These are phyloP conservation scores for Camponotus vicinus DNA, from an alignment of 1,140 invertebrate species.

Conservation along the genomic window DNA sequence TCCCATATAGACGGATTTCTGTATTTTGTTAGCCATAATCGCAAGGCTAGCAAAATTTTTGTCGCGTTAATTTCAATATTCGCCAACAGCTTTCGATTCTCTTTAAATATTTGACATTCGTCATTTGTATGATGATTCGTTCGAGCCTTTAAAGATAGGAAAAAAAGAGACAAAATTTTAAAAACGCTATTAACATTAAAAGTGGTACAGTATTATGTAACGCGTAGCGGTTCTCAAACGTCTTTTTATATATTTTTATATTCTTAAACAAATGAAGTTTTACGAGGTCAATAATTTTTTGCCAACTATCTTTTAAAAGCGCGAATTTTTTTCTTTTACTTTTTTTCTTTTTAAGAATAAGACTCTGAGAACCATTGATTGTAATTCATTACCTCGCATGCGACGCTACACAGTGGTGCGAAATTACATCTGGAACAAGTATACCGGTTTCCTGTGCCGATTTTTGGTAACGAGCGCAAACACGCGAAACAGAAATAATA, in stretches of 20 bases:
- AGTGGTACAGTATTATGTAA: not conserved
- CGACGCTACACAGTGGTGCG: conserved; percentile 86
- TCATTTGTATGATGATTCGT: conserved; percentile 80
- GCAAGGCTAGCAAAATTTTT: conserved; percentile 85
- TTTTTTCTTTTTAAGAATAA: not conserved
- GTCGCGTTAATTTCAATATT: conserved; percentile 83
- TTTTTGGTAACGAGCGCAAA: conserved; percentile 80
- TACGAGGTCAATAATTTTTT: not conserved
- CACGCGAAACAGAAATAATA: conserved; percentile 88
- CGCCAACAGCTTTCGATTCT: conserved; percentile 79
- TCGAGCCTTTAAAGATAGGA: conserved; percentile 58
- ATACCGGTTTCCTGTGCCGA: conserved; percentile 53
- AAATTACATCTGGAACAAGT: conserved; percentile 87
- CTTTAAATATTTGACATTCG: conserved; percentile 87
- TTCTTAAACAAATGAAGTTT: not conserved
- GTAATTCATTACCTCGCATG: conserved; percentile 81
- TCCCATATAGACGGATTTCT: conserved; percentile 85
- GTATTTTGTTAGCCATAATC: conserved; percentile 86
- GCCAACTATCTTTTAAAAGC: not conserved
- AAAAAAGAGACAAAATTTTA: conserved; percentile 50
- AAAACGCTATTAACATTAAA: not conserved
- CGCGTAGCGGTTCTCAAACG: not conserved
- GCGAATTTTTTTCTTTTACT: not conserved
- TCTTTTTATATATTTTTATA: not conserved
- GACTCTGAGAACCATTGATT: not conserved